These are phyloP conservation scores for Harpagus bidentatus DNA, from an alignment of 2,113 vertebrate genomes.

Conservation along the genomic window DNA sequence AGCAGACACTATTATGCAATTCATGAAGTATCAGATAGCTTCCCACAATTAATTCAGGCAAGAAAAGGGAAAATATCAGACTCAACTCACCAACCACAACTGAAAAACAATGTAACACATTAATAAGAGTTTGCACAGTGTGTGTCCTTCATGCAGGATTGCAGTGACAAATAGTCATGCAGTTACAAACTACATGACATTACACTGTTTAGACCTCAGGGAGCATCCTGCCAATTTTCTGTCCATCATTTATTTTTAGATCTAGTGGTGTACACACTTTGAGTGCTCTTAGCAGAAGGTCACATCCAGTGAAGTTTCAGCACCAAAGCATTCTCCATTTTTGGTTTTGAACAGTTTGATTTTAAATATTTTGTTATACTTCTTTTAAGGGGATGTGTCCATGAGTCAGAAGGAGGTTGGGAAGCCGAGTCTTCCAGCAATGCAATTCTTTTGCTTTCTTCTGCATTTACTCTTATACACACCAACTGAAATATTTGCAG, in stretches of 20 bases:
- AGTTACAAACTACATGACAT: constrained; percentile 28
- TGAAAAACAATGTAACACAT: background rate
- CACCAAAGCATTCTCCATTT: background rate
- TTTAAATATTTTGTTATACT: constrained; percentile 36
- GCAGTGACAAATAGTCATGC: constrained; percentile 47
- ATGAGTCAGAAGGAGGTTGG: background rate
- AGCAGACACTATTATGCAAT: background rate
- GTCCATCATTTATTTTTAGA: constrained; percentile 60
- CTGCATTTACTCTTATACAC: background rate
- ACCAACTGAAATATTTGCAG: background rate
- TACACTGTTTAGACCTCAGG: constrained; percentile 32
- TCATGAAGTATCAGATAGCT: constrained; percentile 10
- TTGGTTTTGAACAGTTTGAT: constrained; percentile 9
- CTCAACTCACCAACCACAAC: background rate
- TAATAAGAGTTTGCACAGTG: constrained; percentile 50
- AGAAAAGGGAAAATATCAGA: background rate
- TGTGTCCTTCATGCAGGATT: constrained; percentile 47
- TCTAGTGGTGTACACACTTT: background rate
- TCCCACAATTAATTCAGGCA: constrained; percentile 21
- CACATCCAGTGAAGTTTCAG: constrained; percentile 25
- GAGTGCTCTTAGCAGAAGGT: constrained; percentile 53
- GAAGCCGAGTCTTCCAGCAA: background rate
- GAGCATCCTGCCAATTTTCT: constrained; percentile 53
- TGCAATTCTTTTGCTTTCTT: background rate
- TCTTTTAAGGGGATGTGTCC: background rate